These are phyloP conservation scores for Camponotus floridanus DNA, from an alignment of 1,140 invertebrate species.

Conservation along the genomic window DNA sequence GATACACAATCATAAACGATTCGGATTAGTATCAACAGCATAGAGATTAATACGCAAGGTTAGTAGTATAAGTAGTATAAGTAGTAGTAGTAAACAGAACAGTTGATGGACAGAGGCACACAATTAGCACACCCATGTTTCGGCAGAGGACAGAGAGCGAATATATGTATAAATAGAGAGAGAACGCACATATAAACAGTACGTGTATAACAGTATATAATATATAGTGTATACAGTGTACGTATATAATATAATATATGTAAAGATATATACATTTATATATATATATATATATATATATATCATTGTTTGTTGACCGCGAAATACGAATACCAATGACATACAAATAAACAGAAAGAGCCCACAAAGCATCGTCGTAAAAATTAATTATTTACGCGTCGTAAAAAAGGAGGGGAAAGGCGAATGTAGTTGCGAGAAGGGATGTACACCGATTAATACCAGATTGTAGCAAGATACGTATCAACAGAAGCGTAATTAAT, in stretches of 20 bases:
- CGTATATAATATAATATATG: slow-evolving; percentile 24
- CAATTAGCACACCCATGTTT: slow-evolving; percentile 85
- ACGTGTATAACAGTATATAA: slow-evolving; percentile 43
- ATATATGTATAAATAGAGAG: slow-evolving; percentile 52
- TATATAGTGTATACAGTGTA: slow-evolving; percentile 6
- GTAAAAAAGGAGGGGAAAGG: not conserved
- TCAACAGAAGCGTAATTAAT: slow-evolving; percentile 8
- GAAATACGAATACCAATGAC: slow-evolving; percentile 14
- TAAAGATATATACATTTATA: slow-evolving; percentile 35
- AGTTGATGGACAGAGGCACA: slow-evolving; percentile 85
- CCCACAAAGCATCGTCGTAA: slow-evolving; percentile 49
- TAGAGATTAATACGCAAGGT: slow-evolving; percentile 74
- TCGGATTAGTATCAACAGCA: slow-evolving; percentile 69
- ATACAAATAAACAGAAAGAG: slow-evolving; percentile 32
- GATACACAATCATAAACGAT: slow-evolving; percentile 44
- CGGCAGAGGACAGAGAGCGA: slow-evolving; percentile 67
- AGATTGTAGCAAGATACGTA: slow-evolving; percentile 21
- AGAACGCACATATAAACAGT: slow-evolving; percentile 59
- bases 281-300: slow-evolving; percentile 29
- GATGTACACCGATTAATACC: slow-evolving; percentile 29
- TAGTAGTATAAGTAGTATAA: slow-evolving; percentile 64
- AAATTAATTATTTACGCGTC: slow-evolving; percentile 56
- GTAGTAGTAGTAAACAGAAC: slow-evolving; percentile 79
- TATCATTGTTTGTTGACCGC: slow-evolving; percentile 8
- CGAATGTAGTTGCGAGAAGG: not conserved